These are phyloP conservation scores for Botrylloides violaceus DNA, from an alignment of 23 tunicate species.

Conservation along the genomic window DNA sequence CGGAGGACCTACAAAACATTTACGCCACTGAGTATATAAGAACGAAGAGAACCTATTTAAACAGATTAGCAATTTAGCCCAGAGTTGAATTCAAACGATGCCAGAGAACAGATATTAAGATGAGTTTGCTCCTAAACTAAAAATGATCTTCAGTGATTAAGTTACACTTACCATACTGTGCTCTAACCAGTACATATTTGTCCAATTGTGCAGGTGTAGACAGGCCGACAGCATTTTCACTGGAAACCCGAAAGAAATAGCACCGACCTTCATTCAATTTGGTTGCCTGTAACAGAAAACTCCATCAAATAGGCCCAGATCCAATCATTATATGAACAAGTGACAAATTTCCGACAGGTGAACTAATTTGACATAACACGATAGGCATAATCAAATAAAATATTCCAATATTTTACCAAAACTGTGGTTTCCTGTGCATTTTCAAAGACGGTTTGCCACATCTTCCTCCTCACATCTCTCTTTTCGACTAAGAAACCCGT, in stretches of 20 bases:
- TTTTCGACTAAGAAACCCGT: constrained; percentile 16
- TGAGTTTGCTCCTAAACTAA: neutral
- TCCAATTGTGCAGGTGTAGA: constrained; percentile 21
- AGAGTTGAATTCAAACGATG: too few species aligned
- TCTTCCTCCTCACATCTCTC: constrained; percentile 24
- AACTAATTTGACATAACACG: too few species aligned
- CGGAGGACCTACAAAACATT: constrained; percentile 14
- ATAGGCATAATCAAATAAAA: too few species aligned
- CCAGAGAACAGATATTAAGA: too few species aligned
- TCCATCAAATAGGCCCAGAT: too few species aligned
- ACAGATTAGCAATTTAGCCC: too few species aligned
- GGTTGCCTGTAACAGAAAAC: too few species aligned
- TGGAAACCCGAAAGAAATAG: constrained; percentile 32
- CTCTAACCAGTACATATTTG: constrained; percentile 17
- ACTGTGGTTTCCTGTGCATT: constrained; percentile 4
- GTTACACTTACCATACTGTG: constrained; percentile 24
- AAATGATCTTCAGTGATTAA: neutral
- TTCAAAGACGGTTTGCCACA: constrained; percentile 25
- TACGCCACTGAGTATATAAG: too few species aligned
- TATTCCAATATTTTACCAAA: neutral
- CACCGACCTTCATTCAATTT: constrained; percentile 14
- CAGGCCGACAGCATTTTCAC: constrained; percentile 25
- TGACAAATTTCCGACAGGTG: too few species aligned
- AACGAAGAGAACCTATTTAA: too few species aligned
- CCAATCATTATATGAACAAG: too few species aligned